phyloP scores from a whole-genome alignment of 1,140 invertebrate genomes.

The Ericerus pela region DNA sequence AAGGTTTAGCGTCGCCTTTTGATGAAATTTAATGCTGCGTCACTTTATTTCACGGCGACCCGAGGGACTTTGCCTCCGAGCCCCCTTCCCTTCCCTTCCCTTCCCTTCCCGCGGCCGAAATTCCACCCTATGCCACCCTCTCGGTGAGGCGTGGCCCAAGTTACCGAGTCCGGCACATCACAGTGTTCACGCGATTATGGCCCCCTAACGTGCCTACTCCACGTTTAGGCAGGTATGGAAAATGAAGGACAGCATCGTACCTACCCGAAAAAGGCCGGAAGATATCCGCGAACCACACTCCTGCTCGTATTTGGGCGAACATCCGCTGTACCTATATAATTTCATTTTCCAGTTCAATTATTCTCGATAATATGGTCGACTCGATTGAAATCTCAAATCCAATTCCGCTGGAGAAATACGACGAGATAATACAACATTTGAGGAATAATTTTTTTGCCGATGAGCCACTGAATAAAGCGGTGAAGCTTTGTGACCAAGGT shows the following conservation, averaged over 20 bases:
- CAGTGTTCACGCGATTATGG: no score
- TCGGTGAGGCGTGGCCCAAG: no score
- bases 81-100: no score
- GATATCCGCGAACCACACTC: not conserved
- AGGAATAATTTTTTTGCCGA: conserved; percentile 58
- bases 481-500: conserved; percentile 48
- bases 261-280: not conserved
- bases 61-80: no score
- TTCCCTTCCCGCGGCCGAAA: no score
- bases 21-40: no score
- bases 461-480: conserved; percentile 59
- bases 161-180: no score
- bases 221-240: not conserved
- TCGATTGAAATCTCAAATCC: conserved; percentile 20
- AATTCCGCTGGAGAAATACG: conserved; percentile 21
- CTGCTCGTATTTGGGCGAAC: not conserved
- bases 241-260: not conserved
- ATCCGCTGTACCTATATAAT: not conserved
- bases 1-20: no score
- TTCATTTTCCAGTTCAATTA: not conserved
- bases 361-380: conserved; percentile 8
- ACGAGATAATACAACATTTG: conserved; percentile 50
- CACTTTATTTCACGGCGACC: no score
- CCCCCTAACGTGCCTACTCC: not conserved
- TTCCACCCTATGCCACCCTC: no score